Conservation (phyloP, 2,797 vertebrate genomes). For the Huso huso region DNA sequence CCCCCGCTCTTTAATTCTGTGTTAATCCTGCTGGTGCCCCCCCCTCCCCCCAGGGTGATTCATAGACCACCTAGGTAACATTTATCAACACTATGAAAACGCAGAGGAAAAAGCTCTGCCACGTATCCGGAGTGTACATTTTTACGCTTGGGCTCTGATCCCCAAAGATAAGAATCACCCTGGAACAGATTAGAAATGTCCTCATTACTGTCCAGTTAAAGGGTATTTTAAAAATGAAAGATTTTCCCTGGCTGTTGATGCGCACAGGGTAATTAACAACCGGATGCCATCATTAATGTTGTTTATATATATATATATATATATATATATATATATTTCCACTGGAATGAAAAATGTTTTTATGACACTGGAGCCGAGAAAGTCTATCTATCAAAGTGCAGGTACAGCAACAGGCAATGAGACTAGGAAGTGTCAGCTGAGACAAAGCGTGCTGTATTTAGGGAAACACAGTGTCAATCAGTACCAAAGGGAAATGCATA, state of each 20-base stretch:
- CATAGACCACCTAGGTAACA: too few species aligned
- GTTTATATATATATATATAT: conserved; percentile 3
- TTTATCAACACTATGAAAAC: not conserved
- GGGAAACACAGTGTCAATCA: conserved; percentile 60
- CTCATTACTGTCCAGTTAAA: not conserved
- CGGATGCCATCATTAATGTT: conserved; percentile 14
- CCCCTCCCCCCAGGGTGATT: too few species aligned
- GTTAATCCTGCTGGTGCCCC: too few species aligned
- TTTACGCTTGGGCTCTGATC: not conserved
- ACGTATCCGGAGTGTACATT: not conserved
- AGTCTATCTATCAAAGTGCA: conserved; percentile 40
- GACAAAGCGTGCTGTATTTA: conserved; percentile 54
- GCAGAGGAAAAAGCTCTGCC: not conserved
- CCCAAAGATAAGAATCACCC: too few species aligned
- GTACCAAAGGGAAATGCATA: conserved; percentile 37
- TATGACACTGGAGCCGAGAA: conserved; percentile 34
- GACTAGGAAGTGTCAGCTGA: conserved; percentile 32
- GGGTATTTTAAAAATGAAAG: not conserved
- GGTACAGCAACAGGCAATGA: conserved; percentile 6
- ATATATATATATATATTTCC: not conserved
- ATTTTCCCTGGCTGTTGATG: not conserved
- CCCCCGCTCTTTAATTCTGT: too few species aligned
- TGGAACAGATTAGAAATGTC: conserved; percentile 5
- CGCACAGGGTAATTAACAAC: conserved; percentile 16
- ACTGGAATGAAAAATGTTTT: conserved; percentile 11